These are phyloP conservation scores for Podargus strigoides DNA, from an alignment of 2,797 vertebrate genomes.

Conservation along the genomic window DNA sequence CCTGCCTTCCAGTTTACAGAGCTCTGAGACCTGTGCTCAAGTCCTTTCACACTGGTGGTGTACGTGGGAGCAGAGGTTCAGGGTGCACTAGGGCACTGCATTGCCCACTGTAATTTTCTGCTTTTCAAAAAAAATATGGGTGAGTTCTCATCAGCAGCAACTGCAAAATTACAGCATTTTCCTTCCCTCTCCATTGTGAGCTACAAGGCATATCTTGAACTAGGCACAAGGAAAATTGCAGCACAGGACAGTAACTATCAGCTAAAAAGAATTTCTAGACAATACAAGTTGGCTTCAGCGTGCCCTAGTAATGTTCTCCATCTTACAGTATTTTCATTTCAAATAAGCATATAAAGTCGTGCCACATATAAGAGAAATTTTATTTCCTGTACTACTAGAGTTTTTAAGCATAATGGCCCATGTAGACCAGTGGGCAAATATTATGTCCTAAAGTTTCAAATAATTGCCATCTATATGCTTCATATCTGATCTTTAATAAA, in stretches of 20 bases:
- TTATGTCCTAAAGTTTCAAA: slow-evolving; percentile 44
- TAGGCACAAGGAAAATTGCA: background rate
- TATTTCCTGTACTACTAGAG: background rate
- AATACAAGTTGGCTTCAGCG: background rate
- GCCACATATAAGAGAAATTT: background rate
- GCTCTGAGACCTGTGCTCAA: rapidly evolving
- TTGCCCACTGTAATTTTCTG: background rate
- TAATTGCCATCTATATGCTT: slow-evolving; percentile 32
- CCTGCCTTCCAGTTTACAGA: background rate
- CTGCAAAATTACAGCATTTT: background rate
- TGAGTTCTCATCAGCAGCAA: background rate
- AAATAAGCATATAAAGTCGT: background rate
- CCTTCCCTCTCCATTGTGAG: background rate
- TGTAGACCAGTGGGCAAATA: slow-evolving; percentile 6
- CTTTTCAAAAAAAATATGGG: background rate
- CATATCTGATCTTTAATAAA: slow-evolving; percentile 30
- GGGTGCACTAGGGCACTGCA: background rate
- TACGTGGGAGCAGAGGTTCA: background rate
- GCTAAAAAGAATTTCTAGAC: background rate
- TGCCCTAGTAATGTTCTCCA: background rate
- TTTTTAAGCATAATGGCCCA: background rate
- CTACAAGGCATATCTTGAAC: background rate
- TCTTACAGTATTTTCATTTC: slow-evolving; percentile 1
- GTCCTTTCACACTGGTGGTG: background rate
- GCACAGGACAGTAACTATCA: background rate